Evolutionary conservation across 2,113 vertebrate genomes (phyloP).

Genomic region (Brachyhypopomus occidentalis): DNA sequence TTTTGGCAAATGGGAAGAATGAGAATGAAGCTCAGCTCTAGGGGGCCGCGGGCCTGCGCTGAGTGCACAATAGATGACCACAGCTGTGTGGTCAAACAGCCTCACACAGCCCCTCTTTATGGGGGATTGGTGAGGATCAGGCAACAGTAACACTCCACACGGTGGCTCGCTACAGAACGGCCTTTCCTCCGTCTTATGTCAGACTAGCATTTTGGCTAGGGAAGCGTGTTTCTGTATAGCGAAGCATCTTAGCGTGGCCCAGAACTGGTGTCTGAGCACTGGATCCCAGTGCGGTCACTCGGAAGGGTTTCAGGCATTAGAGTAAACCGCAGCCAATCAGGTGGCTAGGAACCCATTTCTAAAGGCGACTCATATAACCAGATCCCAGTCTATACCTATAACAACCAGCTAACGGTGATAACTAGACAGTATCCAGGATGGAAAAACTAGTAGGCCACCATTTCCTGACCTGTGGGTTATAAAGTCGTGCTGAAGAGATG

Average conservation of each 20-base stretch:
- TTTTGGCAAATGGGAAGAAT: slow-evolving; percentile 43
- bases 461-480: not conserved
- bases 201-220: not conserved
- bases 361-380: no score
- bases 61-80: slow-evolving; percentile 36
- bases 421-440: not conserved
- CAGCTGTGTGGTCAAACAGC: slow-evolving; percentile 17
- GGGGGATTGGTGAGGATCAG: not conserved
- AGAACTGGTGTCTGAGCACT: not conserved
- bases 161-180: not conserved
- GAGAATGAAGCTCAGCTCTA: slow-evolving; percentile 46
- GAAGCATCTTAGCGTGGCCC: not conserved
- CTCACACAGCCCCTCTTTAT: not conserved
- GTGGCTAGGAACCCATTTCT: no score
- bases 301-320: not conserved
- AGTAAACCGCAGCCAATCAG: not conserved
- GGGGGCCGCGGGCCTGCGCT: slow-evolving; percentile 17
- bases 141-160: not conserved
- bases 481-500: not conserved
- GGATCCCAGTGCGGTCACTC: not conserved
- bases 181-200: not conserved
- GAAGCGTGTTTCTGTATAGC: not conserved
- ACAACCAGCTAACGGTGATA: no score
- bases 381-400: no score
- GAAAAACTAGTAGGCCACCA: not conserved